A percentile compares a stretch with the other conserved stretches of the same genome.
Conservation (phyloP, 2,113 vertebrate species). For the Pterocles orientalis region DNA sequence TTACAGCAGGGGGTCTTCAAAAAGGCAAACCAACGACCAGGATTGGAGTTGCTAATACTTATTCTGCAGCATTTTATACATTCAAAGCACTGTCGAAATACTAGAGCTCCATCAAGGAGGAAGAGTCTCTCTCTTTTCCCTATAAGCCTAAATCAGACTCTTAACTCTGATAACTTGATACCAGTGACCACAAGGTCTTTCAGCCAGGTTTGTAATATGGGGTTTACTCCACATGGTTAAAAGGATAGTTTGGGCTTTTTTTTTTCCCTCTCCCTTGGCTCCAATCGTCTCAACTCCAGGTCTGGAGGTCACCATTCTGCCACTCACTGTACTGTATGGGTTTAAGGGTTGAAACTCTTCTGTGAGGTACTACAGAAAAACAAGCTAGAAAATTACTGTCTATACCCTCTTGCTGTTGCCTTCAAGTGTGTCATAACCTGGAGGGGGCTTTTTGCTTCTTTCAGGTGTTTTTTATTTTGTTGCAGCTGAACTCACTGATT, state of each 20-base stretch:
- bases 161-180: not conserved
- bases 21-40: not conserved
- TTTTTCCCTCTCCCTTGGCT: not conserved
- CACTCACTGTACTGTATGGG: not conserved
- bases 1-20: not conserved
- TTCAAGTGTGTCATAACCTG: not conserved
- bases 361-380: not conserved
- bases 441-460: not conserved
- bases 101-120: not conserved
- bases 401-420: not conserved
- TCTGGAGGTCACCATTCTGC: not conserved
- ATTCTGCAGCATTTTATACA: not conserved
- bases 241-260: not conserved
- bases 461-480: not conserved
- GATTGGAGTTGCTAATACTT: not conserved
- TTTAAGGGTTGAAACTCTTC: not conserved
- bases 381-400: not conserved
- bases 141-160: not conserved
- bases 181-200: not conserved
- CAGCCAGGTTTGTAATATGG: not conserved
- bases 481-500: not conserved
- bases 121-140: not conserved
- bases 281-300: not conserved
- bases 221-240: not conserved
- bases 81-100: not conserved